Percentiles rank a stretch among this genome's conserved stretches.
Evolutionary conservation across 2,113 vertebrate genomes (phyloP).

Genomic region (Castor canadensis): DNA sequence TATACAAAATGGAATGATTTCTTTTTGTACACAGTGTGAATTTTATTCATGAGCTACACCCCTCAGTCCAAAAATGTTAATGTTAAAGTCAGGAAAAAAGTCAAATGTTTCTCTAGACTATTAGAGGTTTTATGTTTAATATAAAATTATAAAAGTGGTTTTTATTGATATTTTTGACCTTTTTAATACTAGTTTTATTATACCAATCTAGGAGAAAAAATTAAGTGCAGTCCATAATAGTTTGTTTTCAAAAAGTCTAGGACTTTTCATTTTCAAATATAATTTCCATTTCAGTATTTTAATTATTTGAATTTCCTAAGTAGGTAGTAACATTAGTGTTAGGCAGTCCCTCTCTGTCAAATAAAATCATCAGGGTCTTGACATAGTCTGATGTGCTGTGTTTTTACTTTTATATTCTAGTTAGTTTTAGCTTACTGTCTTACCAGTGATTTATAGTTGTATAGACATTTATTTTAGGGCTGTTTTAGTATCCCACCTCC

Average conservation of each 20-base stretch:
- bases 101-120: background rate
- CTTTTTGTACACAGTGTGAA: background rate
- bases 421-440: constrained; percentile 17
- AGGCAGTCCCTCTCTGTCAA: background rate
- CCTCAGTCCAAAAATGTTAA: background rate
- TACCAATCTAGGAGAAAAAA: background rate
- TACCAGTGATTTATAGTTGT: background rate
- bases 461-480: background rate
- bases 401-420: constrained; percentile 25
- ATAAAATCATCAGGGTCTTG: background rate
- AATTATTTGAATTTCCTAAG: constrained; percentile 23
- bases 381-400: background rate
- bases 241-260: background rate
- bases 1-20: background rate
- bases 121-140: background rate
- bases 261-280: constrained; percentile 41
- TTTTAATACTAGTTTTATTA: background rate
- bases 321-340: constrained; percentile 23
- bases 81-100: constrained; percentile 22
- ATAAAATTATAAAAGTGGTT: constrained; percentile 16
- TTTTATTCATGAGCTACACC: too few species aligned
- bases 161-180: background rate
- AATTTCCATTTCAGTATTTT: constrained; percentile 25
- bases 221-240: background rate
- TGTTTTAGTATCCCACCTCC: background rate